These are phyloP conservation scores for Lepidostoma basale DNA, from an alignment of 1,140 invertebrate species.

Conservation along the genomic window DNA sequence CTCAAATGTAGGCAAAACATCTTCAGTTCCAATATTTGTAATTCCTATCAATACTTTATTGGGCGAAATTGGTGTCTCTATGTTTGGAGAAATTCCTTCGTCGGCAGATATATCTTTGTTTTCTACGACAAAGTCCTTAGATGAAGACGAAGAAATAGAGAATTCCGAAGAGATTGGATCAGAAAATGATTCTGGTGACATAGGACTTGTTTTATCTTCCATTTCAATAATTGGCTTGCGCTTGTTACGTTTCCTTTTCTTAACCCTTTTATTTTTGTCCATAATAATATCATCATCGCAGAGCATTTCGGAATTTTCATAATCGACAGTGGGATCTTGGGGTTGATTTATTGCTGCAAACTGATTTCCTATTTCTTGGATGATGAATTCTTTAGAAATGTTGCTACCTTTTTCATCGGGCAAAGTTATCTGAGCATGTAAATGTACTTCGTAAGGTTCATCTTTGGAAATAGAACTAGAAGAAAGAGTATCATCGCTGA, in stretches of 20 bases:
- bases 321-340: slow-evolving; percentile 27
- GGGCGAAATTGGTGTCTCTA: slow-evolving; percentile 10
- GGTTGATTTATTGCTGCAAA: slow-evolving; percentile 5
- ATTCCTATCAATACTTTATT: no score
- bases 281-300: slow-evolving; percentile 44
- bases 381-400: slow-evolving; percentile 39
- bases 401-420: slow-evolving; percentile 55
- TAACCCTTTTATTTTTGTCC: slow-evolving; percentile 54
- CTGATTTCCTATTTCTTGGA: slow-evolving; percentile 33
- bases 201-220: slow-evolving; percentile 48
- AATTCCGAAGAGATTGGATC: slow-evolving; percentile 60
- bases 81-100: slow-evolving; percentile 54
- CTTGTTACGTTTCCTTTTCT: slow-evolving; percentile 56
- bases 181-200: slow-evolving; percentile 56
- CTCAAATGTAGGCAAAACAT: slow-evolving; percentile 20
- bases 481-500: slow-evolving; percentile 46
- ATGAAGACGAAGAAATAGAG: slow-evolving; percentile 55
- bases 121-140: slow-evolving; percentile 51
- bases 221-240: slow-evolving; percentile 39
- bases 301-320: slow-evolving; percentile 37
- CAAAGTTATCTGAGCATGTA: slow-evolving; percentile 65
- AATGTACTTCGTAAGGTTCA: slow-evolving; percentile 68
- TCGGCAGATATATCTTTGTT: slow-evolving; percentile 56
- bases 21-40: no score
- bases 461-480: slow-evolving; percentile 60